phyloP scores from a whole-genome alignment of 2,113 vertebrate genomes.

The Dipodomys merriami region DNA sequence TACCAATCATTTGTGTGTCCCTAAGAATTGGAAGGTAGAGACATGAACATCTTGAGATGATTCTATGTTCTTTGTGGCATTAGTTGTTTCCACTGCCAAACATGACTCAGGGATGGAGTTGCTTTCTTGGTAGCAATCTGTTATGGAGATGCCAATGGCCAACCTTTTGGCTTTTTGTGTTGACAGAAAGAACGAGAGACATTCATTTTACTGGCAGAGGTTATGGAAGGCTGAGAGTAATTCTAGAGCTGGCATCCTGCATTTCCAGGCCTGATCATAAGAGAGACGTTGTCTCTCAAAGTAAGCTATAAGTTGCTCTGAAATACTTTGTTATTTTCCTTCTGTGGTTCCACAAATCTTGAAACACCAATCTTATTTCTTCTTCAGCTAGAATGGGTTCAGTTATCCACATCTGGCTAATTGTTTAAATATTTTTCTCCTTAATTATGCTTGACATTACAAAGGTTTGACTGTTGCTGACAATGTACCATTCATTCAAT shows the following conservation, averaged over 20 bases:
- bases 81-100: not conserved
- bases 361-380: not conserved
- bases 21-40: not conserved
- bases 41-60: not conserved
- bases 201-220: not conserved
- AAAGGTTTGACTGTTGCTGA: not conserved
- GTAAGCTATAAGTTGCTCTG: not conserved
- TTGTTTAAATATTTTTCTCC: not conserved
- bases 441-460: not conserved
- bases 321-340: not conserved
- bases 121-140: not conserved
- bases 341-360: not conserved
- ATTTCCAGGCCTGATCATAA: not conserved
- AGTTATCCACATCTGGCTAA: not conserved
- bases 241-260: not conserved
- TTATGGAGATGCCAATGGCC: not conserved
- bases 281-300: not conserved
- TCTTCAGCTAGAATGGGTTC: not conserved
- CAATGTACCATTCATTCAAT: not conserved
- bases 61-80: not conserved
- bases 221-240: not conserved
- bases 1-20: not conserved
- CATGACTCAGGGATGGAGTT: not conserved
- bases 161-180: not conserved
- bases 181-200: not conserved